Base-by-base conservation (phyloP, 2,113 vertebrate species). In the Pandion haliaetus region DNA sequence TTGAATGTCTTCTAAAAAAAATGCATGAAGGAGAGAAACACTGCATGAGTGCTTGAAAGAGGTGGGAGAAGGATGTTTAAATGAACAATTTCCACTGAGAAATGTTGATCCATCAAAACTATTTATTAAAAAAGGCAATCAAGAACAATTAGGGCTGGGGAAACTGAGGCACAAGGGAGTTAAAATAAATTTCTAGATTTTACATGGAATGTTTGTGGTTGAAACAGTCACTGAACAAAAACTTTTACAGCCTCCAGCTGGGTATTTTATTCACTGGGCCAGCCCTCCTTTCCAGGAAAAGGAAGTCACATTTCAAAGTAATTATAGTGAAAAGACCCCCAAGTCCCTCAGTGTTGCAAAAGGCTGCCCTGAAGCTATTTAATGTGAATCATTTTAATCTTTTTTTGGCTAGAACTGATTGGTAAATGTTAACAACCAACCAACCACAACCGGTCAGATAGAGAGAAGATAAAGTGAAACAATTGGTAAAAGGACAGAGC, bases 241-340 rank as follows among this genome's bases (percentile, higher is more conserved):
- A 85, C 24, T 80, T 95, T 88, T 96, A 89, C 58, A 80, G 63
- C 14, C 29, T 90, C 90, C 88, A 96, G 85, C 88, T 97, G 95
- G 93, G 63, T 95, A 94, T 94, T 95, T 94, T 74, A 96, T 96
- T 94, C 74, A 85, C 23, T 67, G 78, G 78, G 80, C 67, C 74
- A 90, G 63, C 89, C 66, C 55, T 95, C 47, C 67, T 96, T 91
- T 95, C 95, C 94, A 96, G 96, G 90, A 97, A 96, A 96, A 96
- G 97, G 94, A 97, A 97, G 96, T 95, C 96, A 97, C 92, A 95
- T 96, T 96, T 97, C 94, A 97, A 91, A 96, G 82, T 93, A 95
- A 91, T 94, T 95, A 76, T 47, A 90, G 82, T 83, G 59, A 93
- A 96, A 96, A 93, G 89, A 94, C 78, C 91, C 91, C 78, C 38